A percentile compares a stretch with the other conserved stretches of the same genome.
phyloP scores from a whole-genome alignment of 2,113 vertebrate species.

The Furnarius figulus region DNA sequence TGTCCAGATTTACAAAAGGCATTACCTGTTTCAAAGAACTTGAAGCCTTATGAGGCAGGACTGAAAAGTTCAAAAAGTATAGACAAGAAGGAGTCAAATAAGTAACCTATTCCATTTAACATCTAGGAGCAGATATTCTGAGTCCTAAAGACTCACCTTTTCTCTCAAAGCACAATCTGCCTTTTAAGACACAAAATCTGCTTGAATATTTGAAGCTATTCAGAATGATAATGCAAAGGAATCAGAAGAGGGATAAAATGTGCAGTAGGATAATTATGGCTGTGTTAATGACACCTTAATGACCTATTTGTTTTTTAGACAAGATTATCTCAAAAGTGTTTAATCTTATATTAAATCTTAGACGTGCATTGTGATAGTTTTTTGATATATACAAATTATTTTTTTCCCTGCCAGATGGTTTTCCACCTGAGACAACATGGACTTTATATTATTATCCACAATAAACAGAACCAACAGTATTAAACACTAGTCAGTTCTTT shows the following conservation, averaged over 20 bases:
- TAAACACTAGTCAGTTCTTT: background rate
- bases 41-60: background rate
- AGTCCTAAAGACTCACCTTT: background rate
- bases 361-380: background rate
- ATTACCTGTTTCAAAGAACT: background rate
- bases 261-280: background rate
- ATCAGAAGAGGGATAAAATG: background rate
- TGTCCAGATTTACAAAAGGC: background rate
- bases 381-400: background rate
- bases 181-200: background rate
- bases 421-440: background rate
- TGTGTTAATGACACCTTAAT: background rate
- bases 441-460: background rate
- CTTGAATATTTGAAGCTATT: background rate
- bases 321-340: background rate
- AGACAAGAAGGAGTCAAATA: background rate
- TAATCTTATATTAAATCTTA: background rate
- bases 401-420: background rate
- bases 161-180: background rate
- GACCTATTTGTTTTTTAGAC: background rate
- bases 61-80: background rate
- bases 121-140: background rate
- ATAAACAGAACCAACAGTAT: background rate
- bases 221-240: background rate
- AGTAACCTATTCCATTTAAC: background rate